A percentile compares a stretch with the other conserved stretches of the same genome.
Conservation (phyloP, 2,113 vertebrate genomes). For the Phrynosoma blainvillii region DNA sequence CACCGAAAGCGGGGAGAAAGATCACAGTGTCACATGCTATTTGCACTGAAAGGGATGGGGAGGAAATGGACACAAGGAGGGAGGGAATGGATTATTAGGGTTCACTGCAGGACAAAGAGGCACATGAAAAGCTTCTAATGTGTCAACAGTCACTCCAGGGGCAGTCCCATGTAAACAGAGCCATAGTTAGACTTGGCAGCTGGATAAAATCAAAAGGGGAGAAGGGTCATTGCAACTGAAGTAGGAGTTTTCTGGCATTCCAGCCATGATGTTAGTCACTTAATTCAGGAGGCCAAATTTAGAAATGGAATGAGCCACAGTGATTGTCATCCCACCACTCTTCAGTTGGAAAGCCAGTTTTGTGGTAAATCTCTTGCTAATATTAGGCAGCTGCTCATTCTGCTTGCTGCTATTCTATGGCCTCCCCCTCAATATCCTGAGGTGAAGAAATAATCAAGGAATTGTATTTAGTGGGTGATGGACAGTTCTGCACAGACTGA, state of each 20-base stretch:
- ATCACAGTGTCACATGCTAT: neutral
- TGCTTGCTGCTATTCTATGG: slow-evolving; percentile 26
- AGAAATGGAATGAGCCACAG: slow-evolving; percentile 58
- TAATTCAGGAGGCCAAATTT: slow-evolving; percentile 63
- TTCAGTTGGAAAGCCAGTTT: slow-evolving; percentile 70
- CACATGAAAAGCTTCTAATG: slow-evolving; percentile 1
- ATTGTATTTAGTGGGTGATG: slow-evolving; percentile 53
- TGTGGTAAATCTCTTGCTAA: slow-evolving; percentile 63
- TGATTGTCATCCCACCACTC: slow-evolving; percentile 63
- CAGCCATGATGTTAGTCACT: slow-evolving; percentile 61
- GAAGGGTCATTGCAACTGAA: slow-evolving; percentile 54
- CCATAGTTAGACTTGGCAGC: slow-evolving; percentile 32
- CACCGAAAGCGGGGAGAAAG: neutral
- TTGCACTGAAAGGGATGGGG: neutral
- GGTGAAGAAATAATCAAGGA: slow-evolving; percentile 66
- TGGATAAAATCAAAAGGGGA: slow-evolving; percentile 46
- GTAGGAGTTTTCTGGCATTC: slow-evolving; percentile 42
- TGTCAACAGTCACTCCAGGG: neutral
- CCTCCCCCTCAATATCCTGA: slow-evolving; percentile 47
- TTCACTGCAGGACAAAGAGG: slow-evolving; percentile 16
- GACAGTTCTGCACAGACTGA: slow-evolving; percentile 43
- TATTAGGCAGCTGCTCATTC: slow-evolving; percentile 62
- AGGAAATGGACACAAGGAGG: neutral
- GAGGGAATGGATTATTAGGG: neutral
- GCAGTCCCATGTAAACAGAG: slow-evolving; percentile 18